Evolutionary conservation across 2,113 vertebrate species (phyloP), one percentile per base, ranked within the genome.

Genomic region (Trachemys scripta): DNA sequence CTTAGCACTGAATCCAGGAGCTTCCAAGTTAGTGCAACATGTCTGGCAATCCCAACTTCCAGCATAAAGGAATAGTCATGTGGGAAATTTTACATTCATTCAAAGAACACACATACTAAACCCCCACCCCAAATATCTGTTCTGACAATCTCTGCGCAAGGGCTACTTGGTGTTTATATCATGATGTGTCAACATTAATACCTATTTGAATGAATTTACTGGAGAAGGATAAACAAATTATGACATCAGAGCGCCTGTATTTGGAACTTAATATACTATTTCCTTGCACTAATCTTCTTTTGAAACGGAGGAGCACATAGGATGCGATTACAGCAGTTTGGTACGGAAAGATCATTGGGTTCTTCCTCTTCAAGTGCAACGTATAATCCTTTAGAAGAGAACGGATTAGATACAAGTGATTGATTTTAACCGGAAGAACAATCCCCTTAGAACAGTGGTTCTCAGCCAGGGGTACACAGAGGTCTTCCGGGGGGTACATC

Each of bases 391-490:
- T 25, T 45, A 76, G 22, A 42, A 45, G 72, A 38, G 22, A 76
- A 24, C 4, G 10, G 10, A 76, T 76, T 76, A 22, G n/a, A 45
- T 45, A 25, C 19, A 45, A 25, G n/a, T 42, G n/a, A 22, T 75
- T 25, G 22, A 45, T 76, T 25, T 42, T 25, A 45, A 25, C 72
- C 38, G 25, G 72, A 42, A 75, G 69, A 9, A 76, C 72, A 76
- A 45, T 25, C 96, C 5, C 96, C 96, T 96, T 97, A 54, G 81
- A 93, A 93, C 56, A 57, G 24, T 27, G 24, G 25, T 57, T 57
- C 56, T 57, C 56, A 57, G 56, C 25, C 56, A 57, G 25, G 5
- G 27, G 5, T 29, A 57, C 2, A 25, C 25, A 57, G 56, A 62
- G 10, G 57, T 59, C 27, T 59, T 62, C 27, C 27, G 2, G 57